Evolutionary conservation across 2,113 vertebrate genomes (phyloP).

Genomic region (Pelmatolapia mariae): DNA sequence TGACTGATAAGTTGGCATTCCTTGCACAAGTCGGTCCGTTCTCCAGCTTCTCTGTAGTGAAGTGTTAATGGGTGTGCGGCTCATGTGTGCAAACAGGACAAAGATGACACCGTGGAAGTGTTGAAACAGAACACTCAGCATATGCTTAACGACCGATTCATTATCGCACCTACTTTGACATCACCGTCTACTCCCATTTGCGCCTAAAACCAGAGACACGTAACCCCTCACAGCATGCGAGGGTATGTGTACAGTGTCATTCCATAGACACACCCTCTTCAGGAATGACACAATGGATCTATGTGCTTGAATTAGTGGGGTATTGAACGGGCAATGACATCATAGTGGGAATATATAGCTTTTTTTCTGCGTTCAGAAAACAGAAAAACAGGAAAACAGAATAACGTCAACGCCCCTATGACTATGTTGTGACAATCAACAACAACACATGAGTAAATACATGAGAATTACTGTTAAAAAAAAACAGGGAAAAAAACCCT

Average conservation of each 20-base stretch:
- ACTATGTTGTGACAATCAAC: background rate
- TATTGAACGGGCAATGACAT: background rate
- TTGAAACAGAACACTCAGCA: background rate
- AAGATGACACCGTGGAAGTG: background rate
- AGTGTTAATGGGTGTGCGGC: background rate
- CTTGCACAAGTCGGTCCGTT: background rate
- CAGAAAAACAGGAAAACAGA: background rate
- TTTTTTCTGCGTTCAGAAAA: background rate
- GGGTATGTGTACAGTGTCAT: background rate
- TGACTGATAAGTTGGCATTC: background rate
- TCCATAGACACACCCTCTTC: background rate
- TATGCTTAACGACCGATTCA: slow-evolving; percentile 18
- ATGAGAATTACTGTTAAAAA: background rate
- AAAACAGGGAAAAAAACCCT: background rate
- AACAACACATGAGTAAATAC: background rate
- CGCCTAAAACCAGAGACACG: background rate
- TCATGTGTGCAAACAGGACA: background rate
- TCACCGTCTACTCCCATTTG: background rate
- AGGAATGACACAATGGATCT: background rate
- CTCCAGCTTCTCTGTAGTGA: background rate
- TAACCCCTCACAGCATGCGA: background rate
- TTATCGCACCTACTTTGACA: background rate
- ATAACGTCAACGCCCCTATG: background rate
- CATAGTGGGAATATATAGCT: background rate
- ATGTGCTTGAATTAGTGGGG: background rate